Conservation (phyloP, 2,797 vertebrate genomes). For the Crocidura indochinensis region DNA sequence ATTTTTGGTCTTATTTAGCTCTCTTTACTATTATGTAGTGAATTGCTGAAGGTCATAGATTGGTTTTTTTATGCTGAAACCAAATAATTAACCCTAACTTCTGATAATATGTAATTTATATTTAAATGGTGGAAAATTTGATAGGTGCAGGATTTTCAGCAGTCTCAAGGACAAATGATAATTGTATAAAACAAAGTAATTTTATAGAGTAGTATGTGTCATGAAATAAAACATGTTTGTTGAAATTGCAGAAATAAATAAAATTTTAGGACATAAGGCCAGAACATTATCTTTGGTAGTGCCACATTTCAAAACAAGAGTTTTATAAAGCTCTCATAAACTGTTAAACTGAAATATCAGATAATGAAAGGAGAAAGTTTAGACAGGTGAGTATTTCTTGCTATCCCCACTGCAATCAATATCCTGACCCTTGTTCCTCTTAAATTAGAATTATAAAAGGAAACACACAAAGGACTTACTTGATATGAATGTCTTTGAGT, state of each 20-base stretch:
- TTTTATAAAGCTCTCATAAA: background rate
- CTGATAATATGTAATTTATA: background rate
- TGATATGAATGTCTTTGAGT: background rate
- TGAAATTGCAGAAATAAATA: constrained; percentile 31
- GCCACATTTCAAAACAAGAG: constrained; percentile 2
- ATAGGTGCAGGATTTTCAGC: background rate
- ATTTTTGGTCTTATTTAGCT: background rate
- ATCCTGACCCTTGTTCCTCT: background rate
- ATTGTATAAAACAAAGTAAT: constrained; percentile 41
- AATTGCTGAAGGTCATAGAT: background rate
- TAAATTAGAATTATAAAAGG: background rate
- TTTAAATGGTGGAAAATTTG: background rate
- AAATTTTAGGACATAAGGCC: constrained; percentile 22
- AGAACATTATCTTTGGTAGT: constrained; percentile 18
- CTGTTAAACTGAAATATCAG: background rate
- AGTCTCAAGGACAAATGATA: background rate
- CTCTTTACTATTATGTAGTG: constrained; percentile 17
- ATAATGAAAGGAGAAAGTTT: background rate
- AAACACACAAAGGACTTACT: background rate
- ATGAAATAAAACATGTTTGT: constrained; percentile 25
- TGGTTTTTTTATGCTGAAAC: background rate
- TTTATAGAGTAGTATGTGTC: background rate
- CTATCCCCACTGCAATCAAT: background rate
- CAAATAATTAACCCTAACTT: background rate
- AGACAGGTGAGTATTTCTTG: background rate